Evolutionary conservation across 2,797 vertebrate genomes (phyloP), one percentile per base, ranked within the genome.

Genomic region (Menidia menidia): DNA sequence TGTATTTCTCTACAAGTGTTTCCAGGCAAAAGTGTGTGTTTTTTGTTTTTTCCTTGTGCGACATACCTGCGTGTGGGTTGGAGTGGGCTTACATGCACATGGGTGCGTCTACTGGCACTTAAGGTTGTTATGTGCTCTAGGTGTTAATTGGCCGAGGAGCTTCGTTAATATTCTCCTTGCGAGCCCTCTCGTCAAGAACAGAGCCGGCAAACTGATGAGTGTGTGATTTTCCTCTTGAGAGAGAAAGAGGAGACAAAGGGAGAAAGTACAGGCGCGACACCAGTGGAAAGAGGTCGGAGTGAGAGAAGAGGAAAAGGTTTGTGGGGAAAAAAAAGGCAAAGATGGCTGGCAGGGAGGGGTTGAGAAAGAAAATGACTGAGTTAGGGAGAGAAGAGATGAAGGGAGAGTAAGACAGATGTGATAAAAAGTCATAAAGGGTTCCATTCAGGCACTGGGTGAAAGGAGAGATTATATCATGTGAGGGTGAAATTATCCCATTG

Each of bases 131-230:
- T 94, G 92, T 92, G 92, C 87, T 91, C 83, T 90, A 92, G 90
- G 93, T 94, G 93, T 92, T 95, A 95, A 95, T 94, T 95, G 93
- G 92, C 86, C 87, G 89, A 82, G 64, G 89, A 92, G 90, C 87
- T 90, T 93, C 85, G 83, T 95, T 95, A 94, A 95, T 94, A 95
- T 95, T 94, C 93, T 92, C 92, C 91, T 92, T 90, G 89, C 80
- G 74, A 87, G 80, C 77, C 84, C 39, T 78, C 87, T 92, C 91
- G 78, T 93, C 92, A 92, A 89, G 90, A 94, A 91, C 91, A 88
- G 89, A 90, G 90, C 82, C 9, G 85, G 87, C 88, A 94, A 94
- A 94, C 86, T 94, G 94, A 95, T 95, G 94, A 95, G 92, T 94
- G 84, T 93, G 94, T 93, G 91, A 91, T 92, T 94, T 94, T 91